These are phyloP conservation scores for Heteromormyrus szaboi DNA, from an alignment of 2,797 vertebrate species.

Conservation along the genomic window DNA sequence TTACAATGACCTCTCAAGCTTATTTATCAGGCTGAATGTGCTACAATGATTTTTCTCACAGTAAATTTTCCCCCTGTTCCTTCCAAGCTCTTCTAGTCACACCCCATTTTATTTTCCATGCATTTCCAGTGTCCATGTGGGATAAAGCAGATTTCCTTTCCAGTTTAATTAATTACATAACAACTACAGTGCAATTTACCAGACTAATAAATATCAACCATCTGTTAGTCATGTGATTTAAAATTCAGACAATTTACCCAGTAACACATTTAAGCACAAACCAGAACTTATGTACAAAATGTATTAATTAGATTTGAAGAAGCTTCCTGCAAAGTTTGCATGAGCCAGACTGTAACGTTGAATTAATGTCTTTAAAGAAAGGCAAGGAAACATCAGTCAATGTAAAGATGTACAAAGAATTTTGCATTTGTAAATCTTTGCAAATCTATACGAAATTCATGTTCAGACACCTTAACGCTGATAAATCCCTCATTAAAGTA, in stretches of 20 bases:
- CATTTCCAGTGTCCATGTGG: background rate
- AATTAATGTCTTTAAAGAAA: background rate
- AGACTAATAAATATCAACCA: background rate
- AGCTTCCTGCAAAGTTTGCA: background rate
- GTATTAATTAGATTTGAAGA: background rate
- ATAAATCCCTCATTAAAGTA: background rate
- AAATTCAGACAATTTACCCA: background rate
- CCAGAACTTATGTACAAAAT: background rate
- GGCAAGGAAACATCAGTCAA: background rate
- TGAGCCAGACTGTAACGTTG: background rate
- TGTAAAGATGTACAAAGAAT: background rate
- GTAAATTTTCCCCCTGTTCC: background rate
- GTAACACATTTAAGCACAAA: background rate
- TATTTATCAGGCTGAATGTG: background rate
- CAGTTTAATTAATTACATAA: background rate
- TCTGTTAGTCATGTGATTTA: background rate
- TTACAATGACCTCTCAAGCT: background rate
- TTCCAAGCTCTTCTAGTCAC: background rate
- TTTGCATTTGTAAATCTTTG: background rate
- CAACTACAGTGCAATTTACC: background rate
- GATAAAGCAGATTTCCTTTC: background rate
- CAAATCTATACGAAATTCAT: background rate
- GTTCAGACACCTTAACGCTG: background rate
- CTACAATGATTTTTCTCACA: background rate
- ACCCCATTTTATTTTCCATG: background rate